A percentile compares a stretch with the other conserved stretches of the same genome.
Conservation (phyloP, 2,113 vertebrate genomes). For the Toxotes chatareus region DNA sequence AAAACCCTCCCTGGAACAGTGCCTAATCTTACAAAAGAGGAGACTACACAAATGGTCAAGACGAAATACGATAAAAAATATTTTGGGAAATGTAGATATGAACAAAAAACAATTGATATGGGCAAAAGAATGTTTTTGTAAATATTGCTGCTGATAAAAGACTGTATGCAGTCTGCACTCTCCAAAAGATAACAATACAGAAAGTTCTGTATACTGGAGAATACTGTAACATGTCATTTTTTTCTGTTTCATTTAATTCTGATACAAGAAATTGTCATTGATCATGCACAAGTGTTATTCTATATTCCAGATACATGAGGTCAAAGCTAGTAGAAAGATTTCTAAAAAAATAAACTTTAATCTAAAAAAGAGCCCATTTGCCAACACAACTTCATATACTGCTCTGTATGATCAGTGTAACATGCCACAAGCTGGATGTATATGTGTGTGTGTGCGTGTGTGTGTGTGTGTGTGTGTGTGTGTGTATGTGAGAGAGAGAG, state of each 20-base stretch:
- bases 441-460: slow-evolving; percentile 2
- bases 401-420: background rate
- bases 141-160: slow-evolving; percentile 45
- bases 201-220: background rate
- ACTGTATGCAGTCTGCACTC: background rate
- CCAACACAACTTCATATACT: background rate
- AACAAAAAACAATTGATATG: slow-evolving; percentile 61
- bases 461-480: background rate
- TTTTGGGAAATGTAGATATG: slow-evolving; percentile 45
- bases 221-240: background rate
- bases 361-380: background rate
- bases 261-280: background rate
- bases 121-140: slow-evolving; percentile 36
- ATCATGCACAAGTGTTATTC: background rate
- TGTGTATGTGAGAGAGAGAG: background rate
- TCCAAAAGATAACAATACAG: background rate
- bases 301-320: background rate
- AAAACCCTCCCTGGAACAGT: background rate
- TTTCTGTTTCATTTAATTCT: background rate
- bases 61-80: slow-evolving; percentile 32
- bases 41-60: slow-evolving; percentile 8
- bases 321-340: background rate
- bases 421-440: background rate
- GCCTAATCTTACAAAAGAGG: slow-evolving; percentile 18
- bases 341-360: background rate